Evolutionary conservation across 1,140 invertebrate genomes (phyloP), one percentile per base, ranked within the genome.

Genomic region (Lasioglossum albipes): DNA sequence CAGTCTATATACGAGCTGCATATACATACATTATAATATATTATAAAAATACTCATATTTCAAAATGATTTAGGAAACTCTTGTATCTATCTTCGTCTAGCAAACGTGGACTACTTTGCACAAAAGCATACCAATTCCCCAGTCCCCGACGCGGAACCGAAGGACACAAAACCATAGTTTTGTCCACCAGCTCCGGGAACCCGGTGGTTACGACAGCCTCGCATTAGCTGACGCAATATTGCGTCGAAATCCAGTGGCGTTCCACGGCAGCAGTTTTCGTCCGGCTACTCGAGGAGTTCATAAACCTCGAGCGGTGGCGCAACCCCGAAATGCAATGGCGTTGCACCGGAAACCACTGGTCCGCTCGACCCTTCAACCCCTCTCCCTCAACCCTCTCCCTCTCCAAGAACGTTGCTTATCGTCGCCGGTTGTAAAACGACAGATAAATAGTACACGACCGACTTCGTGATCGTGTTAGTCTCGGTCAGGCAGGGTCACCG

Each of bases 401-500:
- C 52, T 54, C 18, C 52, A 5, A 54, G 2, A 20, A 36, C 27
- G 13, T 71, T 49, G 27, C 75, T 84, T 86, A 84, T 80, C 65
- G 59, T 71, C 27, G 18, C 31, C 27, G 52, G 70, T 82, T 86
- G 65, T 76, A 86, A 84, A 86, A 68, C 77, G 36, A 80, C 57
- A 80, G 82, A 86, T 86, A 77, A 86, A 86, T 59, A 54, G 31
- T 64, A 36, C 31, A 72, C 20, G 45, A 22, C 42, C 75, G 79
- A 81, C 59, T 80, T 84, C 61, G 75, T 79, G 79, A 87, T 87
- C 81, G 52, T 73, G 69, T 74, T 66, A 72, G 52, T 49, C 31
- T 75, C 71, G 75, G 75, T 66, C 78, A 74, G 79, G 64, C 69
- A 69, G 73, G 86, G 83, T 87, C 79, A 86, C 67, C 61, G 67